Percentiles rank a stretch among this genome's conserved stretches.
These are phyloP conservation scores for Microtus oregoni DNA, from an alignment of 2,113 vertebrate genomes.

Conservation along the genomic window DNA sequence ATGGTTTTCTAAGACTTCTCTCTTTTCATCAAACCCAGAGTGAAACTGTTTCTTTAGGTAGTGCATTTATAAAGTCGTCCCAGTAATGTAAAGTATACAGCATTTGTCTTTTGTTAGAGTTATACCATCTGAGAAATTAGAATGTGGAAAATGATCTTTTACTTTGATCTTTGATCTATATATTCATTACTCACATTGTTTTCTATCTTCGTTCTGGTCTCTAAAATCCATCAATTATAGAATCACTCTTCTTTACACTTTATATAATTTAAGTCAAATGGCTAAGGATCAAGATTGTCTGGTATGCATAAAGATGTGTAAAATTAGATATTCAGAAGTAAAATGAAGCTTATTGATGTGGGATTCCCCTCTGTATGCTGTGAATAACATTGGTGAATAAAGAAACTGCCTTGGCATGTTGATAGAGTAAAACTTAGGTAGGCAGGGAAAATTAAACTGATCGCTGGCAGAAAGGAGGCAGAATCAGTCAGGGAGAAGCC, in stretches of 20 bases:
- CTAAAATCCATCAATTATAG: background rate
- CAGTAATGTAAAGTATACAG: background rate
- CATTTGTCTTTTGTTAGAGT: background rate
- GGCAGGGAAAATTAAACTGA: no score
- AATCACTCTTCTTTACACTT: background rate
- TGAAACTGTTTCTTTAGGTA: background rate
- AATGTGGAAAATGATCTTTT: background rate
- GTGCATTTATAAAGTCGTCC: background rate
- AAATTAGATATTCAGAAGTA: background rate
- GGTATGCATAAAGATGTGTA: background rate
- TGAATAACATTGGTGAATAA: no score
- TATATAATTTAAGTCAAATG: background rate
- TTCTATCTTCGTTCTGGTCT: background rate
- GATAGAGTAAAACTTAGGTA: no score
- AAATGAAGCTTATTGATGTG: background rate
- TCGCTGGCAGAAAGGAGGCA: no score
- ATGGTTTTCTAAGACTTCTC: background rate
- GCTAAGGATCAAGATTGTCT: background rate
- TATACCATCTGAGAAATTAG: background rate
- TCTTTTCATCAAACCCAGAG: background rate
- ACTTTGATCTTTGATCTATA: background rate
- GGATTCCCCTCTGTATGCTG: no score
- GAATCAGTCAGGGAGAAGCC: no score
- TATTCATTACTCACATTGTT: background rate
- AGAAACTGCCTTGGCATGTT: no score